These are phyloP conservation scores for Leptinotarsa haldemani DNA, from an alignment of 2,888 invertebrate genomes.

Conservation along the genomic window DNA sequence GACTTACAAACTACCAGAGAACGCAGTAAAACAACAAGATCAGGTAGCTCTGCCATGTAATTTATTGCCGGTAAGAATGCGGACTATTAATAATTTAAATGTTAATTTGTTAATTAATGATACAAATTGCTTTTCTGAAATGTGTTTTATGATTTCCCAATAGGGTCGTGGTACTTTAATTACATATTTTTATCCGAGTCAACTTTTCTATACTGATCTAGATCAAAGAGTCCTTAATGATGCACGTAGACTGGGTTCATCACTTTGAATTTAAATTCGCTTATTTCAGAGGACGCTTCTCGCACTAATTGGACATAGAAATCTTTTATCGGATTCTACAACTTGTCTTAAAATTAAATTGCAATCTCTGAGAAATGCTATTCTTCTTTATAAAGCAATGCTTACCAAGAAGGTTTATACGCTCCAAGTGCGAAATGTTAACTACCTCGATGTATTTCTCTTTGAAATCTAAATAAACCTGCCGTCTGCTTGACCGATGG, in stretches of 20 bases:
- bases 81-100: conserved; percentile 67
- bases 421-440: conserved; percentile 41
- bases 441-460: conserved; percentile 34
- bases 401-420: conserved; percentile 42
- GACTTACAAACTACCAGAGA: conserved; percentile 39
- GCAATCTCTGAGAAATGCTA: conserved; percentile 45
- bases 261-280: conserved; percentile 58
- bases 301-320: conserved; percentile 51
- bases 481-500: conserved; percentile 24
- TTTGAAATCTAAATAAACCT: conserved; percentile 39
- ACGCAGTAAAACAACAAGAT: conserved; percentile 50
- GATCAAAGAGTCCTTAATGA: conserved; percentile 54
- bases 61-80: conserved; percentile 62
- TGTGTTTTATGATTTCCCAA: conserved; percentile 63
- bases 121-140: conserved; percentile 67
- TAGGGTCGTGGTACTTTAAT: conserved; percentile 54
- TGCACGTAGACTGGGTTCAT: conserved; percentile 45
- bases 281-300: conserved; percentile 48
- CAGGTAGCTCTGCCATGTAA: conserved; percentile 55
- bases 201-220: conserved; percentile 52
- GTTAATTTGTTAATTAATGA: conserved; percentile 68
- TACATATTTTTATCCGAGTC: conserved; percentile 50
- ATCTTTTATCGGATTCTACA: conserved; percentile 48
- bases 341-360: conserved; percentile 47
- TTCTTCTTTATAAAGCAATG: conserved; percentile 42